Evolutionary conservation across 2,797 vertebrate genomes (phyloP).

Genomic region (Distichodus sexfasciatus): DNA sequence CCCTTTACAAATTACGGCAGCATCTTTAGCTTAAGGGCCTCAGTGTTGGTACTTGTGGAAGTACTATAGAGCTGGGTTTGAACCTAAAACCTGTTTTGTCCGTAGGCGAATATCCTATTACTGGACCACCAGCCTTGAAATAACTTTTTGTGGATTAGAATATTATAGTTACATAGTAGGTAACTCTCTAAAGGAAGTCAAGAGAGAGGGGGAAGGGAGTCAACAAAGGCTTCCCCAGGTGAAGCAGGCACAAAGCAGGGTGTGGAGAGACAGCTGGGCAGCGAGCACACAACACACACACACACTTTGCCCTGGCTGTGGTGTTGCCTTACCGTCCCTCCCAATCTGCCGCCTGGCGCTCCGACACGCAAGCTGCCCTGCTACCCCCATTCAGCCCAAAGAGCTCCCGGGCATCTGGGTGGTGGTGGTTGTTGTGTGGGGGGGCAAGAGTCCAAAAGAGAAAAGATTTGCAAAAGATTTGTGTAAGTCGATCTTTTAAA

Average conservation of each 20-base stretch:
- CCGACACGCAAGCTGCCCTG: conserved; percentile 64
- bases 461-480: conserved; percentile 80
- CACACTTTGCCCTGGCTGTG: conserved; percentile 57
- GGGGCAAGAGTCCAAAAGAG: conserved; percentile 60
- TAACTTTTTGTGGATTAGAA: too few relatives aligned
- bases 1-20: too few relatives aligned
- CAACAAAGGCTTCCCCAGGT: conserved; percentile 46
- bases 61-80: too few relatives aligned
- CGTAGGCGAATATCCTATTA: too few relatives aligned
- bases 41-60: too few relatives aligned
- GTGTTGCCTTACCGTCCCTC: conserved; percentile 74
- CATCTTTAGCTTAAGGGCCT: too few relatives aligned
- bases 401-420: conserved; percentile 60
- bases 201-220: conserved; percentile 7
- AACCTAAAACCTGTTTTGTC: too few relatives aligned
- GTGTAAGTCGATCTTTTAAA: conserved; percentile 84
- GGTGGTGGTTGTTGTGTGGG: conserved; percentile 52
- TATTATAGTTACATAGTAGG: too few relatives aligned
- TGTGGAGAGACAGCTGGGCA: conserved; percentile 72
- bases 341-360: conserved; percentile 66
- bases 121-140: too few relatives aligned
- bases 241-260: conserved; percentile 51
- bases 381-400: conserved; percentile 56
- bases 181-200: not conserved
- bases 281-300: conserved; percentile 56